phyloP scores from a whole-genome alignment of 2,797 vertebrate genomes.

The Limosa lapponica region DNA sequence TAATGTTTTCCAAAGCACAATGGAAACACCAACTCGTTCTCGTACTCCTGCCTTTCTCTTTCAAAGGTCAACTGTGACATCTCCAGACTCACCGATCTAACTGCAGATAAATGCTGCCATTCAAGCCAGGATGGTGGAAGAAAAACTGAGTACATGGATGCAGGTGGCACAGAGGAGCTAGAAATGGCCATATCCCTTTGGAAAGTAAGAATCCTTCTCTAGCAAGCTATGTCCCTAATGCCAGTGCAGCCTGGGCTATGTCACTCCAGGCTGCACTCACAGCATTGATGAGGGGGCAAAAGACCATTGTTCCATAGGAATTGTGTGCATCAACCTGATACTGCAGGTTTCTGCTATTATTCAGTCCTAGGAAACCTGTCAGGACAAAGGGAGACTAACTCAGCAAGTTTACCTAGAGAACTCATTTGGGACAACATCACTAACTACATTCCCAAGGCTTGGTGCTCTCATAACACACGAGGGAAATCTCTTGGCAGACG shows the following conservation, averaged over 20 bases:
- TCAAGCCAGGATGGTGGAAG: background rate
- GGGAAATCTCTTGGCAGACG: background rate
- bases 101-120: background rate
- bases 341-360: background rate
- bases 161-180: background rate
- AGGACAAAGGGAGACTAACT: background rate
- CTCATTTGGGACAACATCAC: rapidly evolving
- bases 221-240: background rate
- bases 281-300: background rate
- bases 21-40: background rate
- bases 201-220: background rate
- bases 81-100: background rate
- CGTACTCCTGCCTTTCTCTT: background rate
- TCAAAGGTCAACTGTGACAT: background rate
- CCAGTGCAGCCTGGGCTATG: background rate
- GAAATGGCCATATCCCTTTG: background rate
- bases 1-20: background rate
- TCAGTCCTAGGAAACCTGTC: background rate
- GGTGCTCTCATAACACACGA: background rate
- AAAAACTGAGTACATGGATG: background rate
- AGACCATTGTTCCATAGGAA: background rate
- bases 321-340: background rate
- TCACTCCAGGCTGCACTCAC: background rate
- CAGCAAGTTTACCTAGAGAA: background rate
- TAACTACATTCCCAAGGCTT: too few relatives aligned